These are phyloP conservation scores for Ephydatia muelleri DNA, from an alignment of 37 sponge, comb jelly and placozoan genomes.

Conservation along the genomic window DNA sequence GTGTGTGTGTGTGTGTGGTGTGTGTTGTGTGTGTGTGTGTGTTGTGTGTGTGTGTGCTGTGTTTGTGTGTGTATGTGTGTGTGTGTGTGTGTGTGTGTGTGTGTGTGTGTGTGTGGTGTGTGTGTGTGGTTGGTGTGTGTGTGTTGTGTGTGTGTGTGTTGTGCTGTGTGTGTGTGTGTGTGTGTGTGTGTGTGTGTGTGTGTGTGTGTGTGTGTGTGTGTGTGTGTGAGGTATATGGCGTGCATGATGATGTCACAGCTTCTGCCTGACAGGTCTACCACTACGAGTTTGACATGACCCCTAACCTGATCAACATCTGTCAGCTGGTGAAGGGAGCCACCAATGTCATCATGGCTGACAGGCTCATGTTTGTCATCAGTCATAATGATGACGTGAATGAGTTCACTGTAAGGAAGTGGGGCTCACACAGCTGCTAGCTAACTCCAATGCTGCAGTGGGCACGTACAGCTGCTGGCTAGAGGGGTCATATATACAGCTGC, in stretches of 20 bases:
- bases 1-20: constrained; percentile 1
- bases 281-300: constrained; percentile 45
- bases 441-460: no score
- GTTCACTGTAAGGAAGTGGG: constrained; percentile 30
- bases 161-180: no score
- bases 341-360: constrained; percentile 42
- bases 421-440: no score
- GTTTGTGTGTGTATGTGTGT: not conserved
- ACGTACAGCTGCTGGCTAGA: no score
- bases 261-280: constrained; percentile 47
- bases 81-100: not conserved
- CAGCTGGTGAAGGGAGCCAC: constrained; percentile 49
- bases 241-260: not conserved
- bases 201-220: no score
- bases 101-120: not conserved
- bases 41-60: not conserved
- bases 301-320: constrained; percentile 21
- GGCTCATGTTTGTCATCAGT: constrained; percentile 58
- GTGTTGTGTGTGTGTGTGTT: no score
- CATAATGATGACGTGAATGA: constrained; percentile 52
- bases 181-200: not conserved
- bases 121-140: not conserved
- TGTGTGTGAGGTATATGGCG: not conserved
- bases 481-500: no score
- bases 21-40: not conserved